Evolutionary conservation across 2,797 vertebrate genomes (phyloP), one percentile per base, ranked within the genome.

Genomic region (Aplochiton taeniatus): DNA sequence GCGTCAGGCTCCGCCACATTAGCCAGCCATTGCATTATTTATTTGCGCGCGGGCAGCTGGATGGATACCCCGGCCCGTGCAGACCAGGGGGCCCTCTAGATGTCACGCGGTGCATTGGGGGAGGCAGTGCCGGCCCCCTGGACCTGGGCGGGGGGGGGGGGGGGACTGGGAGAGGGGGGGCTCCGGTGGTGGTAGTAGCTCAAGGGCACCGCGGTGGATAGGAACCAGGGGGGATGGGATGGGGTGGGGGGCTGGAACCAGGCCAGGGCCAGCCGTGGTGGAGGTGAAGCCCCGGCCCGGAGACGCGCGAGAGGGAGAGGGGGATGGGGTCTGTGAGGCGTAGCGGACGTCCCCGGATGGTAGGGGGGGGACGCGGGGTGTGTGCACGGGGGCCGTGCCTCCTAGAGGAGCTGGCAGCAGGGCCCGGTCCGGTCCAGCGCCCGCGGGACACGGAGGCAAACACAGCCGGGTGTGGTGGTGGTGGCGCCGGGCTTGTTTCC

Each of bases 21-120:
- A 89, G 87, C 88, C 76, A 88, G 87, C 88, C 88, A 88, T 89
- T 93, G 90, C 90, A 92, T 93, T 93, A 92, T 93, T 93, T 93
- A 92, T 93, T 91, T 91, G 88, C 78, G 82, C 61, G 63, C 77
- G 83, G 86, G 87, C 78, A 85, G 81, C 83, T 75, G 87, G 85
- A 91, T 87, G 79, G 85, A 91, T 91, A 91, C 90, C 88, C 88
- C 77, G 69, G 82, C 86, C 88, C 81, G 16, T 69, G 0, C 89
- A 91, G 89, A 90, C 83, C 67, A 14, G 52, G 84, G 86, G 70
- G 86, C 77, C 78, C 74, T 88, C 87, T 91, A 88, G 87, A 87
- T 91, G 89, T 92, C 92, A 92, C 90, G 88, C 83, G 70, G 41
- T 64, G 68, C 81, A 83, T 81, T 82, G 74, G 73, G 70, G 78